These are phyloP conservation scores for Xylota sylvarum DNA, from an alignment of 2,888 invertebrate species.

Conservation along the genomic window DNA sequence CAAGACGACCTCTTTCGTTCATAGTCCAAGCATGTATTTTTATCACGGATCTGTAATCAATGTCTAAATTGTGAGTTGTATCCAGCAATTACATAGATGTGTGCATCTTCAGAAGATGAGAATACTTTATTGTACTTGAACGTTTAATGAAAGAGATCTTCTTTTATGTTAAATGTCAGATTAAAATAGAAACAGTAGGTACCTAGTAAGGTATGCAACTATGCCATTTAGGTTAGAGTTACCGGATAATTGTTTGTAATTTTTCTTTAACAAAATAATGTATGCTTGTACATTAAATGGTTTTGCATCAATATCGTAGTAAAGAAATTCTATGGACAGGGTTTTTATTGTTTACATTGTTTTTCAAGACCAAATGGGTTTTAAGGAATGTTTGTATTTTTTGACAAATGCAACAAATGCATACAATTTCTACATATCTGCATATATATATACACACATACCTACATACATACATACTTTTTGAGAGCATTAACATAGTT, in stretches of 20 bases:
- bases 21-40: slow-evolving; percentile 21
- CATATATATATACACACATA: too few species aligned
- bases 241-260: not conserved
- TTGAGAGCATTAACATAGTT: too few species aligned
- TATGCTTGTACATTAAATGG: too few species aligned
- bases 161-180: slow-evolving; percentile 50
- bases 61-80: slow-evolving; percentile 4
- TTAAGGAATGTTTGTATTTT: too few species aligned
- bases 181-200: slow-evolving; percentile 31
- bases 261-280: too few species aligned
- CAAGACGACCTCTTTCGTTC: slow-evolving; percentile 25
- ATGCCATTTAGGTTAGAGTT: not conserved
- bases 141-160: slow-evolving; percentile 31
- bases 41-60: slow-evolving; percentile 44
- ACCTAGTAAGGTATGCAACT: not conserved
- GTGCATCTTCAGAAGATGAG: slow-evolving; percentile 14
- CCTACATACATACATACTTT: too few species aligned
- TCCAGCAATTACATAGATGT: slow-evolving; percentile 16
- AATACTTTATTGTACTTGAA: slow-evolving; percentile 24
- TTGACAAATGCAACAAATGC: too few species aligned
- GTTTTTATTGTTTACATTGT: too few species aligned
- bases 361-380: too few species aligned
- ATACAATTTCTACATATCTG: too few species aligned
- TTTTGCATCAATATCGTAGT: too few species aligned
- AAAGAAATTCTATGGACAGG: too few species aligned